A percentile compares a stretch with the other conserved stretches of the same genome.
phyloP scores from a whole-genome alignment of 2,797 vertebrate genomes.

The Peromyscus attwateri region DNA sequence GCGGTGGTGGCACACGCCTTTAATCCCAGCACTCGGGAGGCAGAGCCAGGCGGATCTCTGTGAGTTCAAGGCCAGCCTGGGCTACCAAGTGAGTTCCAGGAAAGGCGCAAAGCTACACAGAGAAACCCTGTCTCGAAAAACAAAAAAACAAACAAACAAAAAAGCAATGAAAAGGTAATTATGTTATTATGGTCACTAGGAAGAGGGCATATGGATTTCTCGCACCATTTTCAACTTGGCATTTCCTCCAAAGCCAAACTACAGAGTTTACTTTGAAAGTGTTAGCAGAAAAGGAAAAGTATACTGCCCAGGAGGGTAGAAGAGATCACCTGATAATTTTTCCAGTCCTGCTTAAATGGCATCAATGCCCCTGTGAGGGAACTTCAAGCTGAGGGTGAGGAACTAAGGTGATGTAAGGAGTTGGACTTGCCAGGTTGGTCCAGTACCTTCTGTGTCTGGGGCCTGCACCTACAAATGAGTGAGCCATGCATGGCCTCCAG shows the following conservation, averaged over 20 bases:
- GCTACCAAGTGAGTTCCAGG: too few species aligned
- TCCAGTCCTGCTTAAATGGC: background rate
- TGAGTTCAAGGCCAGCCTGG: too few species aligned
- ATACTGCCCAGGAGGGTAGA: background rate
- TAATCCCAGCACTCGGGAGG: too few species aligned
- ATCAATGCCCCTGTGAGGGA: background rate
- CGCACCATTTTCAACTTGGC: background rate
- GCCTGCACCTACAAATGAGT: background rate
- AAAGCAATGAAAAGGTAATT: background rate
- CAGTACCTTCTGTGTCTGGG: background rate
- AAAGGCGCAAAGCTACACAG: too few species aligned
- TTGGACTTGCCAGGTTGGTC: background rate
- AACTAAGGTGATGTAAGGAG: background rate
- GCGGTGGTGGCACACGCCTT: too few species aligned
- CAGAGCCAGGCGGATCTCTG: too few species aligned
- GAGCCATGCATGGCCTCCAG: background rate
- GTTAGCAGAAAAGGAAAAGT: background rate
- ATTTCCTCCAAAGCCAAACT: conserved; percentile 5
- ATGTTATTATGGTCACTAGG: background rate
- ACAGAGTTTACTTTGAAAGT: conserved; percentile 10
- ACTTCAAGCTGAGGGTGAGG: background rate
- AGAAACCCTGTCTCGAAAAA: too few species aligned
- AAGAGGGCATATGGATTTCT: background rate
- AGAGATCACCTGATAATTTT: background rate
- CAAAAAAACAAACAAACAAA: too few species aligned